Evolutionary conservation across 2,113 vertebrate species (phyloP), one percentile per base, ranked within the genome.

Genomic region (Nansenia antarctica): DNA sequence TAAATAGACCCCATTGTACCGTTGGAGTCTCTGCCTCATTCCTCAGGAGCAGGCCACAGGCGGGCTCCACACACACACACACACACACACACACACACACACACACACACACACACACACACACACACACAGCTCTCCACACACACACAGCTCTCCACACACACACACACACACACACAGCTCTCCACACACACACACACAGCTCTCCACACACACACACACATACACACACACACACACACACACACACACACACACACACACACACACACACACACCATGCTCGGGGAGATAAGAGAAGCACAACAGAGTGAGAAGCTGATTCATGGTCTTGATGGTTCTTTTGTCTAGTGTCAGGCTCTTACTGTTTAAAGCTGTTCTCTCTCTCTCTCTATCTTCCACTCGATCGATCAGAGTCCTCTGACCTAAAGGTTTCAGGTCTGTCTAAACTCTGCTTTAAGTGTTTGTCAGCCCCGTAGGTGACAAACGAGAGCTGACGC

Each of bases 221-320:
- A 1, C 60, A 39, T 62, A 20, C 31, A 0, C 8, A 69, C 20
- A 29, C 5, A 30, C 15, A 8, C 31, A 0, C 18, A 72, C 45
- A 65, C 32, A 11, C n/a, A 62, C 32, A 4, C 9, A 15, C 47
- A 52, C 5, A 30, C 15, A 8, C 31, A 0, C 18, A 72, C 45
- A 65, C 32, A 11, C n/a, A 62, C 32, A 4, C 9, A 15, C 47
- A 39, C 3, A 7, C 27, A 26, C 24, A 32, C 29, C 63, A 58
- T 66, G 49, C 29, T 37, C 18, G 4, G n/a, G 45, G 72, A 80
- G 78, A 81, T 75, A 78, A 78, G 20, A 26, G 37, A 5, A 0
- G 6, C 58, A 54, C 32, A 61, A 52, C 35, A 39, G 31, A 60
- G 62, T n/a, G n/a, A 60, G 67, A 49, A n/a, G 18, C 70, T 77